phyloP scores from a whole-genome alignment of 2,888 invertebrate species.

The Drosophila pegasa region DNA sequence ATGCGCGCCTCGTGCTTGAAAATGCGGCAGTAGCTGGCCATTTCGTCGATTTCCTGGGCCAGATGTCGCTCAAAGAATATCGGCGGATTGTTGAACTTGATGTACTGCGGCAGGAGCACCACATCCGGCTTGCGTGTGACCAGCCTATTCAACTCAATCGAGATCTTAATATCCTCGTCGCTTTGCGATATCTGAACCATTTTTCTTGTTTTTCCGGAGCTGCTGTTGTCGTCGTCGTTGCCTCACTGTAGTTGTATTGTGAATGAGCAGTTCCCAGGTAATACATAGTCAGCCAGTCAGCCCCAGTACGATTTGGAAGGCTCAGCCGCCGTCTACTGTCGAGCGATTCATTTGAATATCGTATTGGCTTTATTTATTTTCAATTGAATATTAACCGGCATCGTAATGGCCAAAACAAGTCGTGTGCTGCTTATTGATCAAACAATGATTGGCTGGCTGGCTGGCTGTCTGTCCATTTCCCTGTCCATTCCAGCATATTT shows the following conservation, averaged over 20 bases:
- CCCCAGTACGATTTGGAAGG: slow-evolving; percentile 34
- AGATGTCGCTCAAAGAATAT: slow-evolving; percentile 84
- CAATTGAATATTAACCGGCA: slow-evolving; percentile 76
- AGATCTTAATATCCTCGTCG: slow-evolving; percentile 83
- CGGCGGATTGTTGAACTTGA: slow-evolving; percentile 84
- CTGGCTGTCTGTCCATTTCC: slow-evolving; percentile 26
- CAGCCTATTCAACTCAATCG: slow-evolving; percentile 82
- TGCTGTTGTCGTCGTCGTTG: slow-evolving; percentile 27
- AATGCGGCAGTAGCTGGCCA: slow-evolving; percentile 82
- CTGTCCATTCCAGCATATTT: slow-evolving; percentile 19
- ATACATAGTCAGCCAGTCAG: neutral
- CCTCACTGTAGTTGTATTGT: slow-evolving; percentile 44
- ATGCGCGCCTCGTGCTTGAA: slow-evolving; percentile 83
- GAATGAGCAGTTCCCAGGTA: slow-evolving; percentile 35
- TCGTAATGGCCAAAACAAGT: slow-evolving; percentile 50
- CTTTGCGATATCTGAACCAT: slow-evolving; percentile 84
- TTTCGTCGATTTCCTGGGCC: slow-evolving; percentile 82
- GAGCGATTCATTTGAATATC: slow-evolving; percentile 55
- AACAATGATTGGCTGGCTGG: slow-evolving; percentile 76
- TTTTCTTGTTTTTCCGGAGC: slow-evolving; percentile 34
- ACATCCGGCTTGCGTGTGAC: slow-evolving; percentile 83
- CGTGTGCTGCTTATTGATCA: slow-evolving; percentile 64
- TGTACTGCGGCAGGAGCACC: slow-evolving; percentile 81
- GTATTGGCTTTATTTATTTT: slow-evolving; percentile 61
- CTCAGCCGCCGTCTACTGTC: slow-evolving; percentile 47